Conservation (phyloP, 2,888 invertebrate genomes). For the Macrophya alboannulata region DNA sequence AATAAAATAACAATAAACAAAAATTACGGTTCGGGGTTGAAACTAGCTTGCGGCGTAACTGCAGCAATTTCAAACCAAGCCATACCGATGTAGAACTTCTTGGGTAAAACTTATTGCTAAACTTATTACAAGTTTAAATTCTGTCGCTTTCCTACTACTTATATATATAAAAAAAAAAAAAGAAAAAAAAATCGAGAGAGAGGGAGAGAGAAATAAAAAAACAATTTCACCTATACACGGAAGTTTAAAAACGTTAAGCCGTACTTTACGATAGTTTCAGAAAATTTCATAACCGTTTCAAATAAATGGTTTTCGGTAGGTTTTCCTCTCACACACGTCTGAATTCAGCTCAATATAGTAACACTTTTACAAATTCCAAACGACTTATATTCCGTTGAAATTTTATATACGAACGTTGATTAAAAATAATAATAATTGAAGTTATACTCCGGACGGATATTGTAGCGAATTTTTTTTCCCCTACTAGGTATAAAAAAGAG, state of each 20-base stretch:
- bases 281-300: constrained; percentile 1
- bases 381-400: no score
- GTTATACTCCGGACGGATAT: not conserved
- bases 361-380: no score
- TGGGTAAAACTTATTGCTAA: constrained; percentile 72
- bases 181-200: no score
- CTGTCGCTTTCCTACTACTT: constrained; percentile 67
- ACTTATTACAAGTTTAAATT: constrained; percentile 75
- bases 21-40: not conserved
- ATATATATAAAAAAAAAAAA: constrained; percentile 66
- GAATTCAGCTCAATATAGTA: no score
- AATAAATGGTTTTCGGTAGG: constrained; percentile 18
- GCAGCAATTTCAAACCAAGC: constrained; percentile 25
- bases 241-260: constrained; percentile 39
- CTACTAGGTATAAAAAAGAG: not conserved
- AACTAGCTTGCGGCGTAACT: not conserved
- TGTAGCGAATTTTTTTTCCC: not conserved
- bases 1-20: not conserved
- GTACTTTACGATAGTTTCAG: constrained; percentile 40
- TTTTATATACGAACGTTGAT: not conserved
- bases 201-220: no score
- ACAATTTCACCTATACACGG: constrained; percentile 64
- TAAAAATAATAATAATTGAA: not conserved
- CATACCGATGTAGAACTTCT: not conserved
- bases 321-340: no score